A percentile compares a stretch with the other conserved stretches of the same genome.
These are phyloP conservation scores for Peucedramus taeniatus DNA, from an alignment of 2,113 vertebrate species.

Conservation along the genomic window DNA sequence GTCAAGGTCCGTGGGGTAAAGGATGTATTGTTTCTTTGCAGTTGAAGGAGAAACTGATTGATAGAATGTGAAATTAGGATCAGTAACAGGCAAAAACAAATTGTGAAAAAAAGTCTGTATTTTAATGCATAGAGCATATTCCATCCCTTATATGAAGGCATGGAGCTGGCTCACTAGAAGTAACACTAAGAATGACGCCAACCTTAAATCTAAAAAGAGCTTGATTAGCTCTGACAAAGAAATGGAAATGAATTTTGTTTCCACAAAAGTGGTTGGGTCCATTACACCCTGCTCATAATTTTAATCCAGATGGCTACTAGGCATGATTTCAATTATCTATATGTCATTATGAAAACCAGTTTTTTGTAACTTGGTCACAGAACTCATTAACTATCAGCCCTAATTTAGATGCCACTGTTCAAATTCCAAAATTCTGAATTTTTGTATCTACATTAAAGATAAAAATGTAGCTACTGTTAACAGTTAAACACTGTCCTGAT, in stretches of 20 bases:
- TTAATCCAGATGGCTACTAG: constrained; percentile 4
- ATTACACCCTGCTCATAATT: background rate
- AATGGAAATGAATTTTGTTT: background rate
- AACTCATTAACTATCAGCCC: background rate
- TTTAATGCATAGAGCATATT: background rate
- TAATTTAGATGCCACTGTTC: background rate
- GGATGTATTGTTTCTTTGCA: background rate
- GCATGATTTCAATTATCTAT: constrained; percentile 6
- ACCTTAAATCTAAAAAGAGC: background rate
- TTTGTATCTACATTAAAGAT: background rate
- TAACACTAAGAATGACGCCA: background rate
- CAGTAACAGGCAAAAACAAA: constrained; percentile 2
- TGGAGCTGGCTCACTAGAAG: background rate
- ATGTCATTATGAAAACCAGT: constrained; percentile 13
- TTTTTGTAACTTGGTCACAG: background rate
- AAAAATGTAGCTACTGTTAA: background rate
- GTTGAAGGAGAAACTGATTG: constrained; percentile 7
- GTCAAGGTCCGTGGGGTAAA: background rate
- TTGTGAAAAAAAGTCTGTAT: background rate
- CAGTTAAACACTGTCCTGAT: background rate
- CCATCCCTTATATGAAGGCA: background rate
- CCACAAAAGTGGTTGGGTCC: background rate
- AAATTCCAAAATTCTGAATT: background rate
- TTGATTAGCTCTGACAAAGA: constrained; percentile 25
- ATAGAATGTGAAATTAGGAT: constrained; percentile 24